phyloP scores from a whole-genome alignment of 2,113 vertebrate species.

The cattle (Bos taurus) region DNA sequence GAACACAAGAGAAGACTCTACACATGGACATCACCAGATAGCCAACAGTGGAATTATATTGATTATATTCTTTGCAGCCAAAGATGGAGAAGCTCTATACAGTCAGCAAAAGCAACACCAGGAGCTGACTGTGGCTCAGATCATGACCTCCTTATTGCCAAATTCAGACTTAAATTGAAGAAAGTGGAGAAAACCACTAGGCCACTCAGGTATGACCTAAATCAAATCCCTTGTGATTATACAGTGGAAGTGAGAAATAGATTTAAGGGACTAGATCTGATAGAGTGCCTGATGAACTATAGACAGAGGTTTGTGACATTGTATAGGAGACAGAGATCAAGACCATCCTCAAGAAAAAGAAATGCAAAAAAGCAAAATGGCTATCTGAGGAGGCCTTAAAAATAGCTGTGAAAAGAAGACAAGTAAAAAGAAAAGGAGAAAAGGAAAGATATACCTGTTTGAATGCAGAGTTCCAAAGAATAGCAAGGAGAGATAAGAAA shows the following conservation, averaged over 20 bases:
- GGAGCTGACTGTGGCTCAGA: neutral
- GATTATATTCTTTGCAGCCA: neutral
- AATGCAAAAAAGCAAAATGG: neutral
- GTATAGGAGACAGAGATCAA: neutral
- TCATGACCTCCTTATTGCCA: neutral
- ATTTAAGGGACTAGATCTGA: neutral
- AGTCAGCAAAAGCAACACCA: neutral
- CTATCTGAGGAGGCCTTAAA: neutral
- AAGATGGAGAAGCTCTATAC: neutral
- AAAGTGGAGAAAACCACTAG: neutral
- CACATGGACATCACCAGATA: neutral
- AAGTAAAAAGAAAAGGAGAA: neutral
- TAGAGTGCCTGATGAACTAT: neutral
- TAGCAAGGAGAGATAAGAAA: neutral
- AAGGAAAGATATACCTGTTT: neutral
- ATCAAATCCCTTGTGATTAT: neutral
- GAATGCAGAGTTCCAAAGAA: neutral
- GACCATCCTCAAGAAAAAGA: neutral
- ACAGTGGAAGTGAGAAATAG: neutral
- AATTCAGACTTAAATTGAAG: neutral
- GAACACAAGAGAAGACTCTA: neutral
- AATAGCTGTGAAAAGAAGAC: neutral
- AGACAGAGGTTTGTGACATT: neutral
- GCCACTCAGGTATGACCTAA: neutral
- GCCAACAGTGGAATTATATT: accelerated